Evolutionary conservation across 2,113 vertebrate genomes (phyloP), one percentile per base, ranked within the genome.

Genomic region (Odobenus rosmarus): DNA sequence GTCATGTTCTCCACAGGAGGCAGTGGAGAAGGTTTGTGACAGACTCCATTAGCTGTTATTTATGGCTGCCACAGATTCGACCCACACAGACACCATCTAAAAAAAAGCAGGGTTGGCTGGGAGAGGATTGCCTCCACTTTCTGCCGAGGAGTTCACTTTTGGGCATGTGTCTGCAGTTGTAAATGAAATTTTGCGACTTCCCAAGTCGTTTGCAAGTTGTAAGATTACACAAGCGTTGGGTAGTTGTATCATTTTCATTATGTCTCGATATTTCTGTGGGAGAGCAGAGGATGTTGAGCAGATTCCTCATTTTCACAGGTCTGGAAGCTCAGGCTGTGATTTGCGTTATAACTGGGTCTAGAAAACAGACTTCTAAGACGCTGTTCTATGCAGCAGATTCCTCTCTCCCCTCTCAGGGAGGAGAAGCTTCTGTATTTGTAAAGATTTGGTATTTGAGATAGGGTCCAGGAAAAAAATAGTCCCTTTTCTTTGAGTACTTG

Each of bases 261-360:
- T 46, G 67, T 74, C 51, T 87, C 7, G 3, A 0, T 88, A n/a
- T 85, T 89, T 97, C 64, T 86, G 6, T 91, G 85, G 57, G 93
- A 90, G 39, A 74, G 31, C 67, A 57, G 89, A 72, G 59, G 31
- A 72, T 9, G 31, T 42, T 31, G 19, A 74, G 33, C 59, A 79
- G 46, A 61, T 74, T 83, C 46, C 39, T 96, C 67, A 79, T 96
- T 81, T 96, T 79, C 85, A 61, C 55, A 93, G 59, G 79, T 95
- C 74, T 93, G 26, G n/a, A 89, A 88, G 69, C 33, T 64, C 82
- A 90, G 77, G 59, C 79, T 2, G 19, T 93, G 93, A 61, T 79
- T 72, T 51, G 7, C 49, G 42, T 92, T 74, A 76, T 3, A 76
- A 71, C 69, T 14, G 69, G 76, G 76, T 85, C 85, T 90, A 62